Conservation (phyloP, 64 coral and sea anemone species). For the Anthopleura sola region DNA sequence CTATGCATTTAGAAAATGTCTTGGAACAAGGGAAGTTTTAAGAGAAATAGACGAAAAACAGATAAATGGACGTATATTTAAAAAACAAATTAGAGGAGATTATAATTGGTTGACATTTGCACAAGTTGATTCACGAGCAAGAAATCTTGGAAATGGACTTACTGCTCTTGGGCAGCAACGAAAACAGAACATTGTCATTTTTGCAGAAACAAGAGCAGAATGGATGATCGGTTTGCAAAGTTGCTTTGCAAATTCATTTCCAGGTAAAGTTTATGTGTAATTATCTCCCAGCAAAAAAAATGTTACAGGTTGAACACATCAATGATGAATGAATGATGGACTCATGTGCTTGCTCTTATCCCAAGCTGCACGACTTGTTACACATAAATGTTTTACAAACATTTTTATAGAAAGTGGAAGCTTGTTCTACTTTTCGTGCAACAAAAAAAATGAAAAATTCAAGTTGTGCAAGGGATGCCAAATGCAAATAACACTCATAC, state of each 20-base stretch:
- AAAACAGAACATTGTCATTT: conserved; percentile 80
- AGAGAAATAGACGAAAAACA: conserved; percentile 84
- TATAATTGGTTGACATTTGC: conserved; percentile 92
- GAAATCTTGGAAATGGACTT: conserved; percentile 83
- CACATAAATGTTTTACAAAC: too few species aligned
- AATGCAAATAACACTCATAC: too few species aligned
- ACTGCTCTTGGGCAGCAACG: conserved; percentile 75
- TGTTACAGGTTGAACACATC: too few species aligned
- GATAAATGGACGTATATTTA: conserved; percentile 88
- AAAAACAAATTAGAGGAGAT: conserved; percentile 87
- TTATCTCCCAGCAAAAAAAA: too few species aligned
- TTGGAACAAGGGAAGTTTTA: conserved; percentile 88
- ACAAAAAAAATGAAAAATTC: too few species aligned
- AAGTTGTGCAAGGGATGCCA: too few species aligned
- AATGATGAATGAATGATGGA: too few species aligned
- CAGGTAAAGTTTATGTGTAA: conserved; percentile 53
- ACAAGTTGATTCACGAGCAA: conserved; percentile 64
- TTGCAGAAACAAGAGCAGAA: conserved; percentile 91
- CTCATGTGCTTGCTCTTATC: too few species aligned
- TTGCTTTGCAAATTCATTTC: conserved; percentile 86
- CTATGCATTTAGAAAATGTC: conserved; percentile 80
- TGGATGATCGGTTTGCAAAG: conserved; percentile 84
- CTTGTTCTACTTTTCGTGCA: too few species aligned
- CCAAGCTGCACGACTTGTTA: too few species aligned
- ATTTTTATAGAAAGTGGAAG: too few species aligned